phyloP scores from a whole-genome alignment of 2,888 invertebrate species.

The Diarsia rubi region DNA sequence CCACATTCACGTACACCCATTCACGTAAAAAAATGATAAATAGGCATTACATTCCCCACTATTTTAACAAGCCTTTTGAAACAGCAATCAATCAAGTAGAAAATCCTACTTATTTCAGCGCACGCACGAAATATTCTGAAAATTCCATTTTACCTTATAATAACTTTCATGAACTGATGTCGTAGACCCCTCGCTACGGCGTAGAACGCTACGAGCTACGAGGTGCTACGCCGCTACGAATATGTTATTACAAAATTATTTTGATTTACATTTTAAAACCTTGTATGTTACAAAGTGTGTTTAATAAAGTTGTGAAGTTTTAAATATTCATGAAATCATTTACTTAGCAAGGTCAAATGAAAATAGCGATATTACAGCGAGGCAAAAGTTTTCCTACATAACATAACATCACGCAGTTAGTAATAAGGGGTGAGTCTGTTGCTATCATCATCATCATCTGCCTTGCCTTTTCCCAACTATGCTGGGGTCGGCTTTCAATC shows the following conservation, averaged over 20 bases:
- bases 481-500: too few relatives aligned
- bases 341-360: too few relatives aligned
- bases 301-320: constrained; percentile 4
- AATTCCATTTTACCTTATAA: constrained; percentile 28
- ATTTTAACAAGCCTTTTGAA: neutral
- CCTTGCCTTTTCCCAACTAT: too few relatives aligned
- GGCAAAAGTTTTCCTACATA: neutral
- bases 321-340: neutral
- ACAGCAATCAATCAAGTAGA: constrained; percentile 10
- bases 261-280: constrained; percentile 26
- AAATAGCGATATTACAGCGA: neutral
- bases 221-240: constrained; percentile 36
- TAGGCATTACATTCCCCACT: neutral
- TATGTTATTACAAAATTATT: constrained; percentile 18
- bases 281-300: neutral
- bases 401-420: too few relatives aligned
- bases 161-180: constrained; percentile 1
- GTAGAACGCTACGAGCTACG: constrained; percentile 25
- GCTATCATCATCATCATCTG: too few relatives aligned
- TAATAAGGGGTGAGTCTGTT: too few relatives aligned
- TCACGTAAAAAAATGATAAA: neutral
- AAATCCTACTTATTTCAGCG: constrained; percentile 16
- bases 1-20: neutral
- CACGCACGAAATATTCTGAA: constrained; percentile 21
- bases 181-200: constrained; percentile 32